Evolutionary conservation across 2,113 vertebrate species (phyloP).

Genomic region (Scalopus aquaticus): DNA sequence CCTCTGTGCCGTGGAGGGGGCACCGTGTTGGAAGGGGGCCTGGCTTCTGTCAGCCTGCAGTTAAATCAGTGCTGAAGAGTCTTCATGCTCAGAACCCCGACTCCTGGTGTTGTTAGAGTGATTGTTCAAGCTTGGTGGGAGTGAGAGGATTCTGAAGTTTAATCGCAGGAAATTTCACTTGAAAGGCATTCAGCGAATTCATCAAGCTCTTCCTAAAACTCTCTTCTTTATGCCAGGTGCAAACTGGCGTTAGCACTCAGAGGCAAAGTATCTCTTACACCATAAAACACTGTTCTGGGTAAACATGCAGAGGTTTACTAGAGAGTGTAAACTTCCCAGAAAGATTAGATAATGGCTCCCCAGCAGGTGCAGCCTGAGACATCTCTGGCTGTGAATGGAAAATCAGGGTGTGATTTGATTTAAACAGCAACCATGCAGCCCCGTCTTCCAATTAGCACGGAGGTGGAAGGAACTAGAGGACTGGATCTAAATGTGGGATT

Average conservation of each 20-base stretch:
- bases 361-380: conserved; percentile 84
- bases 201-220: conserved; percentile 61
- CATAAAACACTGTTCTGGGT: conserved; percentile 79
- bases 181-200: conserved; percentile 64
- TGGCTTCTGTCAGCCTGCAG: conserved; percentile 7
- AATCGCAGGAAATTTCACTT: conserved; percentile 72
- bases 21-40: not conserved
- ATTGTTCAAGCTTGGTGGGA: conserved; percentile 54
- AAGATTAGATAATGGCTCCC: conserved; percentile 80
- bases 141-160: conserved; percentile 67
- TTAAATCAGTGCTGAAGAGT: not conserved
- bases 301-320: conserved; percentile 82
- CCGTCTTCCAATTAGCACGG: not conserved
- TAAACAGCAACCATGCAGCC: not conserved
- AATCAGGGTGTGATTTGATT: not conserved
- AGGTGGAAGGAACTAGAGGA: not conserved
- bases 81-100: conserved; percentile 48
- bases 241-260: conserved; percentile 75
- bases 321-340: conserved; percentile 80
- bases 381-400: not conserved
- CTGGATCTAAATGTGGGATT: not conserved
- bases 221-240: conserved; percentile 77
- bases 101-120: not conserved
- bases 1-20: not conserved
- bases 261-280: conserved; percentile 77